A percentile compares a stretch with the other conserved stretches of the same genome.
These are phyloP conservation scores for Salticus scenicus DNA, from an alignment of 2,888 invertebrate genomes.

Conservation along the genomic window DNA sequence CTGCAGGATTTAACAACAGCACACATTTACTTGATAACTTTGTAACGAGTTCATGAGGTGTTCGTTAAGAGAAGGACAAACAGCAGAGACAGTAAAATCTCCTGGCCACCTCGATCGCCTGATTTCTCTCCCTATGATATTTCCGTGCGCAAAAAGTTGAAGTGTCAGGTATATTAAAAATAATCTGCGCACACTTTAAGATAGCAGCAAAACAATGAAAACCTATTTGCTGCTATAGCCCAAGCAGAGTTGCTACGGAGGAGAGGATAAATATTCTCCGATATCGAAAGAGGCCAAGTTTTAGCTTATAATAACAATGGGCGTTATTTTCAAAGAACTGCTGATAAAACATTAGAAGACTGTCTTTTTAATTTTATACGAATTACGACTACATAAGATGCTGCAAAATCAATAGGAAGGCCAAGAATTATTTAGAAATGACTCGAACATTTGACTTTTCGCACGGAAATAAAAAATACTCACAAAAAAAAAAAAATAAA, in stretches of 20 bases:
- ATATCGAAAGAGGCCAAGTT: no score
- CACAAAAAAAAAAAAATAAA: no score
- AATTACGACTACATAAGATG: no score
- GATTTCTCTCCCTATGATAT: background rate
- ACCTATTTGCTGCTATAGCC: background rate
- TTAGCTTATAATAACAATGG: no score
- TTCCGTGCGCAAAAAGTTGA: background rate
- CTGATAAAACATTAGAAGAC: no score
- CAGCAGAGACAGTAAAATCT: background rate
- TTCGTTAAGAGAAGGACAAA: background rate
- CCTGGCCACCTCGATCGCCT: background rate
- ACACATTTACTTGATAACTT: background rate
- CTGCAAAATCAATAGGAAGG: no score
- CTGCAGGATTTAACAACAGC: background rate
- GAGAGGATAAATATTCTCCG: no score
- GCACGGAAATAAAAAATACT: no score
- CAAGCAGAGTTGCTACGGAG: background rate
- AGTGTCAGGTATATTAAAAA: background rate
- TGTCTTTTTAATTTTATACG: no score
- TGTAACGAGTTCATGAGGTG: background rate
- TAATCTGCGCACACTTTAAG: background rate
- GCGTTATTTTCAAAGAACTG: no score
- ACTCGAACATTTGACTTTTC: no score
- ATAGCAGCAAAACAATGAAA: background rate
- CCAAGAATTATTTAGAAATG: no score